Evolutionary conservation across 2,797 vertebrate genomes (phyloP).

Genomic region (Atherinosoma microstoma): DNA sequence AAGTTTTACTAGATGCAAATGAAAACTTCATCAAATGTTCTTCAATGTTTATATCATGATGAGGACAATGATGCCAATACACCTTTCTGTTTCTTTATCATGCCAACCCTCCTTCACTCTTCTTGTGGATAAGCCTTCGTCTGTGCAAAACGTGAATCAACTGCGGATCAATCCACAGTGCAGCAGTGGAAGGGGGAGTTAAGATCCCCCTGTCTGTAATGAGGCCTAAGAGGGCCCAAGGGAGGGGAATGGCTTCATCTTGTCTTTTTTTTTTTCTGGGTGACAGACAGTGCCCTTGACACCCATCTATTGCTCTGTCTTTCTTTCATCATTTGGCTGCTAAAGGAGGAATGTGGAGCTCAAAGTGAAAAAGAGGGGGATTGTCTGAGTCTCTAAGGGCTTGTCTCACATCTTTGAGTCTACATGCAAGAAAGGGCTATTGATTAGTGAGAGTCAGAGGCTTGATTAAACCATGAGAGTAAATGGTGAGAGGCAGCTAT

Average conservation of each 20-base stretch:
- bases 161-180: conserved; percentile 52
- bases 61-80: not conserved
- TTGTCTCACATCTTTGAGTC: conserved; percentile 62
- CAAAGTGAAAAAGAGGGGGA: conserved; percentile 39
- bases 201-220: conserved; percentile 57
- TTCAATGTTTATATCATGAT: not conserved
- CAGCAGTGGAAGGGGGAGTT: conserved; percentile 25
- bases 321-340: conserved; percentile 36
- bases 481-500: conserved; percentile 35
- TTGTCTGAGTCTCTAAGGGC: conserved; percentile 54
- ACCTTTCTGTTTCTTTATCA: conserved; percentile 10
- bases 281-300: conserved; percentile 69
- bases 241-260: conserved; percentile 62
- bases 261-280: conserved; percentile 62
- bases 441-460: conserved; percentile 60
- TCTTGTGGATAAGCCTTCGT: conserved; percentile 28
- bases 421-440: conserved; percentile 59
- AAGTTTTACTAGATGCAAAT: not conserved
- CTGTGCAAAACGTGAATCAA: conserved; percentile 61
- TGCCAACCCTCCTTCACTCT: conserved; percentile 18
- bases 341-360: conserved; percentile 27
- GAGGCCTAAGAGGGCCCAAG: conserved; percentile 71
- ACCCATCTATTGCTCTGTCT: conserved; percentile 47
- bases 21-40: not conserved
- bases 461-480: conserved; percentile 45